A percentile compares a stretch with the other conserved stretches of the same genome.
These are phyloP conservation scores for Hydropsyche betteni DNA, from an alignment of 2,888 invertebrate genomes.

Conservation along the genomic window DNA sequence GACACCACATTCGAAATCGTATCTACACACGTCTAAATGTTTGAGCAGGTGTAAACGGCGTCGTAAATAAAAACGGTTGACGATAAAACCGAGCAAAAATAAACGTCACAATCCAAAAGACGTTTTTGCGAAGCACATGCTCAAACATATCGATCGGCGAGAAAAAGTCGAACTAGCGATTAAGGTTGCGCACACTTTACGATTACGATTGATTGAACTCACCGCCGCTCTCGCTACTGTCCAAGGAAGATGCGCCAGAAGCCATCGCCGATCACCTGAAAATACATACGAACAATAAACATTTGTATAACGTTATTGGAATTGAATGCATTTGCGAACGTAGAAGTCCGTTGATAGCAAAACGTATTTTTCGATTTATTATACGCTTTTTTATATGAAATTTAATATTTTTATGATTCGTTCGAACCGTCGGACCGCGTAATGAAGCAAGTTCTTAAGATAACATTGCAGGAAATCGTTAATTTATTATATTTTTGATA, in stretches of 20 bases:
- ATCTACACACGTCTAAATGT: neutral
- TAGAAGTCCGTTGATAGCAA: no score
- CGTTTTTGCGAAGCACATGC: no score
- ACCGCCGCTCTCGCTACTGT: slow-evolving; percentile 82
- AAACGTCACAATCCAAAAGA: neutral
- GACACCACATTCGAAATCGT: neutral
- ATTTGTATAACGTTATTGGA: neutral
- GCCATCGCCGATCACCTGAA: slow-evolving; percentile 67
- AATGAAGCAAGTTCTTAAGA: no score
- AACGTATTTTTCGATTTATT: no score
- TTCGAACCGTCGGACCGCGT: no score
- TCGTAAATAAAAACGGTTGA: no score
- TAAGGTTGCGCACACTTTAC: slow-evolving; percentile 2
- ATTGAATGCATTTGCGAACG: neutral
- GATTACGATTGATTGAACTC: slow-evolving; percentile 55
- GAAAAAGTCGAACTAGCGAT: neutral
- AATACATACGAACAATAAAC: slow-evolving; percentile 4
- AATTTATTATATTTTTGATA: no score
- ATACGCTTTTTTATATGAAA: no score
- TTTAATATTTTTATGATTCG: no score
- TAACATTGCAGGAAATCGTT: no score
- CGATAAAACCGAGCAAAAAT: neutral
- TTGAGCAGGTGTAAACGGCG: slow-evolving; percentile 4
- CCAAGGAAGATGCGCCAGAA: slow-evolving; percentile 81
- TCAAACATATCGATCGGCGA: neutral